Evolutionary conservation across 2,797 vertebrate species (phyloP), one percentile per base, ranked within the genome.

Genomic region (Centropyge bicolor): DNA sequence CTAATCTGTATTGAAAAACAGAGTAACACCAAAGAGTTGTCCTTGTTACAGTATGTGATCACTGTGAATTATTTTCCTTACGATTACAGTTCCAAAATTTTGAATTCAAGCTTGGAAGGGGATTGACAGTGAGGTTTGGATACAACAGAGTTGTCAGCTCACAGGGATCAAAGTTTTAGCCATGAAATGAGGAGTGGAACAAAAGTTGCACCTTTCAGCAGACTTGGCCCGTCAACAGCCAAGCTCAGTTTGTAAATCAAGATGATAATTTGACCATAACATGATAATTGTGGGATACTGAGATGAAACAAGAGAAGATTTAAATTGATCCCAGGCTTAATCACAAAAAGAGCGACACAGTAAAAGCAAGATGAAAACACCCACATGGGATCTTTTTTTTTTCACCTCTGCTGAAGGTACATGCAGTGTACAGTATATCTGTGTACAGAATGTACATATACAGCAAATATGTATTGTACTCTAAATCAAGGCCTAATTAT

Each of bases 401-500:
- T 38, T 12, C 4, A 40, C 27, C 72, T 76, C 62, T 63, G 61
- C 52, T 59, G 11, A 80, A 80, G 65, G 78, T 82, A 72, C 85
- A 82, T 52, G 61, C 6, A 52, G 68, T 66, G 72, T 55, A 20
- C 41, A 62, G 31, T 40, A 35, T 66, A 61, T 70, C 43, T 71
- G 54, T 64, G 78, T 67, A 38, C 36, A 63, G 27, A 74, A 84
- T 76, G 54, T 79, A 31, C 62, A 7, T 35, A 20, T 80, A 78
- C 24, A 70, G 48, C 68, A 88, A 88, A 72, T 82, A 76, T 84
- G 67, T 67, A 38, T 78, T 82, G 70, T 74, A 49, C 83, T 69
- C 31, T 64, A 72, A 84, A 59, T 89, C 46, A 48, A 56, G 68
- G 71, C 66, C 59, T 92, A 92, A 93, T 93, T 91, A 93, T 59